Base-by-base conservation (phyloP, 2,888 invertebrate species). In the Mesorhabditis sp. region DNA sequence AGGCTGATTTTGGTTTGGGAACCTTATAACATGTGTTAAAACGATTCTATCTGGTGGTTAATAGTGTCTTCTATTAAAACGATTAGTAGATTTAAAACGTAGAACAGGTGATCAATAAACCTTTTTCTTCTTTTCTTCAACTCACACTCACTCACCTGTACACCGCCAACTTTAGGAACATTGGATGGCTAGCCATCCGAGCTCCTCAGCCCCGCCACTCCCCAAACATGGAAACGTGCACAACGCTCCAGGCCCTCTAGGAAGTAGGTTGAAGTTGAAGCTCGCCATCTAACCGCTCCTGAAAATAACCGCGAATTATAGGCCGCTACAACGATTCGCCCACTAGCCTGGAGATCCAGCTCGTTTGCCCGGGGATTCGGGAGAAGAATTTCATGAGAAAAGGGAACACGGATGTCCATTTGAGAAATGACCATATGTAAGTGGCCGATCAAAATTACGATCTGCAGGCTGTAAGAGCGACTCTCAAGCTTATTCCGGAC, bases 351-450 rank as follows among this genome's bases (percentile, higher is more conserved):
- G 71, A 74, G 15, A 73, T 79, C 65, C 76, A 76, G 58, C 68
- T 79, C 15, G 79, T 79, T 41, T 74, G 76, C 13, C 77, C 73
- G 4, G 79, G 79, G 43, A 76, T 79, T 62, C 67, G 73, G 45
- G 73, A 74, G 43, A 79, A 79, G 68, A 69, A 73, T 42, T 73
- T 76, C 58, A 74, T 72, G 67, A 70, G 74, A 63, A 75, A 76
- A 15, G 70, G 76, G 62, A 79, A 79, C 65, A 76, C 79, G 6
- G 72, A 76, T 65, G 79, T 79, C 64, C 72, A 74, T 70, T 68
- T 79, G 5, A 76, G 74, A 72, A 72, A 69, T 62, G 79, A 79
- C 72, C 73, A 72, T n/a, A 72, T 71, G 76, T 76, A 44, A 74
- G 76, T 70, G 45, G 43, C 28, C 50, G 43, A 61, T 28, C 28